phyloP scores from a whole-genome alignment of 2,797 vertebrate species.

The Chaetophractus vellerosus region DNA sequence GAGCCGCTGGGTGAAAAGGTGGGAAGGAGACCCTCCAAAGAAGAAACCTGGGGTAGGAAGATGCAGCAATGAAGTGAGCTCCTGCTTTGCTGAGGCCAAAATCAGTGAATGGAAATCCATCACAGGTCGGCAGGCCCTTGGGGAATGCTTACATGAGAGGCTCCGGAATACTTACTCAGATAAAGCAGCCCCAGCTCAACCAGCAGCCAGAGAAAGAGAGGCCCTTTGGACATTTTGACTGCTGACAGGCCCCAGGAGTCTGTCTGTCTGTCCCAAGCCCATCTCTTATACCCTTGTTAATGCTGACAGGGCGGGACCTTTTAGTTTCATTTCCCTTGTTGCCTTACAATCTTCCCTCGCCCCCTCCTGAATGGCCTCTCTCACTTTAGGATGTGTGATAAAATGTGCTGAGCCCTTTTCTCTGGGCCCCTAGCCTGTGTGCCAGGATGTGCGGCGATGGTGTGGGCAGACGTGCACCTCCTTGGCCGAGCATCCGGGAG shows the following conservation, averaged over 20 bases:
- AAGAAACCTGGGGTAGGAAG: neutral
- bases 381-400: neutral
- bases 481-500: fast-evolving
- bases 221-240: slow-evolving; percentile 84
- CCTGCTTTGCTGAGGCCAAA: neutral
- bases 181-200: slow-evolving; percentile 60
- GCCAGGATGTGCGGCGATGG: neutral
- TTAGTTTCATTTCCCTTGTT: slow-evolving; percentile 77
- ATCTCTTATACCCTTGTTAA: slow-evolving; percentile 76
- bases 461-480: fast-evolving
- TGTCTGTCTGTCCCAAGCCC: slow-evolving; percentile 40
- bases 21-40: neutral
- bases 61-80: neutral
- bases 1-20: neutral
- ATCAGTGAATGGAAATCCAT: neutral
- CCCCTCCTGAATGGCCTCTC: slow-evolving; percentile 1
- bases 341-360: slow-evolving; percentile 57
- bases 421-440: neutral
- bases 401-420: slow-evolving; percentile 64
- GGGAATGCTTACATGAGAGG: neutral
- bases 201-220: slow-evolving; percentile 84
- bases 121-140: neutral
- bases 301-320: slow-evolving; percentile 74
- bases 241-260: neutral
- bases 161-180: slow-evolving; percentile 87